Evolutionary conservation across 2,888 invertebrate species (phyloP), one percentile per base, ranked within the genome.

Genomic region (Lamproptera curius): DNA sequence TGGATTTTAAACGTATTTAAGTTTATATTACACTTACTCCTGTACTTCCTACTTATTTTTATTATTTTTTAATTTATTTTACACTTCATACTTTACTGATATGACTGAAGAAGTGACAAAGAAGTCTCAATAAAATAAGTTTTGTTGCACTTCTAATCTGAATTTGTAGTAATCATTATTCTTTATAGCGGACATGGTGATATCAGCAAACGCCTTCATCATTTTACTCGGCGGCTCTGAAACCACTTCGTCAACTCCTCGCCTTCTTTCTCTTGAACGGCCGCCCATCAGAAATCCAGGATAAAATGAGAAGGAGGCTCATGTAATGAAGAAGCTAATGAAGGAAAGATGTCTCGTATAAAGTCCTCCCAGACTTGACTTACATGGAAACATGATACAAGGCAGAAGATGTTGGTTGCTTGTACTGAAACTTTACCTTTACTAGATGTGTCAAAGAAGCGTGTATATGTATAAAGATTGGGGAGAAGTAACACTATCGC

Each of bases 201-300:
- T 90, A 63, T 83, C 89, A 28, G 90, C 90, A 0, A 90, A 91
- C 46, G 88, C 89, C 0, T 88, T 89, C 56, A 87, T 90, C 43
- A 90, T 91, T 55, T 90, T 91, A 63, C 72, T 89, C 8, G 91
- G 90, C 0, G 91, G 91, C 0, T 91, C 89, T 61, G 91, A 91
- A 67, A 91, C 91, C 3, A 89, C 90, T 0, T 89, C 90, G 0
- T 87, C 90, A 0, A 89, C 90, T 0, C 74, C 91, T 37, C 85
- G 89, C 15, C 90, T 90, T 59, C 70, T 89, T 5, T 72, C 91
- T 28, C 82, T 90, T 59, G 89, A 90, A 66, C 91, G 40, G 89
- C 90, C 0, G 73, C 86, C 0, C 71, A 90, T 51, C 85, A 76
- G 2, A 76, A 0, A 80, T 91, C 0, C 91, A 91, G 65, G 76